A percentile compares a stretch with the other conserved stretches of the same genome.
These are phyloP conservation scores for Numida meleagris DNA, from an alignment of 2,113 vertebrate species.

Conservation along the genomic window DNA sequence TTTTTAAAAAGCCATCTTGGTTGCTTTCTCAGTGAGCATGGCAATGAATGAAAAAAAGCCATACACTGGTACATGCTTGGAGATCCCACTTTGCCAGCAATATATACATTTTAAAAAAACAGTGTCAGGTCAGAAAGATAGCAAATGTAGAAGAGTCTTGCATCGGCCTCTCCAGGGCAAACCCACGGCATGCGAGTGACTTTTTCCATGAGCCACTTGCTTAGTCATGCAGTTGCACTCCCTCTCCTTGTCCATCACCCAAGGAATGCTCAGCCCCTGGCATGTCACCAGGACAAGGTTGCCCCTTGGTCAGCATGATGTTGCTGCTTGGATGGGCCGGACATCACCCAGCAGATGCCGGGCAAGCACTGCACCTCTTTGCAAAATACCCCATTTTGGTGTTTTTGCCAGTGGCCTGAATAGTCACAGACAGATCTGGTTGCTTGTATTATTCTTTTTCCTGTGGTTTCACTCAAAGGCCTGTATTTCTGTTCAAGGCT, in stretches of 20 bases:
- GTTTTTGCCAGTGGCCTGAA: background rate
- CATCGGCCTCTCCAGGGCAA: background rate
- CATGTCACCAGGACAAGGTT: rapidly evolving
- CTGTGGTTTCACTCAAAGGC: background rate
- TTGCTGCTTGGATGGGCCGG: background rate
- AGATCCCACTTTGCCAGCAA: background rate
- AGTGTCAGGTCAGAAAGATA: background rate
- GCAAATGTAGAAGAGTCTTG: background rate
- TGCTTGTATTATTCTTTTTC: rapidly evolving
- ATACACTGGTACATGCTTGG: rapidly evolving
- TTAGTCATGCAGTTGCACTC: background rate
- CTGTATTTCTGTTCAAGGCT: background rate
- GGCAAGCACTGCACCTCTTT: background rate
- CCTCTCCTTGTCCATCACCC: rapidly evolving
- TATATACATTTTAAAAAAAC: background rate
- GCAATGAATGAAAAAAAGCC: background rate
- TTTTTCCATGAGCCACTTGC: background rate
- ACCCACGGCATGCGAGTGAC: background rate
- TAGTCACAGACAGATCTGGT: background rate
- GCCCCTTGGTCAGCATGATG: background rate
- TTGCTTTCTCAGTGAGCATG: background rate
- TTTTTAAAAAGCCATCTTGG: background rate
- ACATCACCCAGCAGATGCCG: background rate
- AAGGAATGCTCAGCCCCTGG: background rate
- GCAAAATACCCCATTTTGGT: background rate